Conservation (phyloP, 2,888 invertebrate genomes). For the Tetragonula carbonaria region DNA sequence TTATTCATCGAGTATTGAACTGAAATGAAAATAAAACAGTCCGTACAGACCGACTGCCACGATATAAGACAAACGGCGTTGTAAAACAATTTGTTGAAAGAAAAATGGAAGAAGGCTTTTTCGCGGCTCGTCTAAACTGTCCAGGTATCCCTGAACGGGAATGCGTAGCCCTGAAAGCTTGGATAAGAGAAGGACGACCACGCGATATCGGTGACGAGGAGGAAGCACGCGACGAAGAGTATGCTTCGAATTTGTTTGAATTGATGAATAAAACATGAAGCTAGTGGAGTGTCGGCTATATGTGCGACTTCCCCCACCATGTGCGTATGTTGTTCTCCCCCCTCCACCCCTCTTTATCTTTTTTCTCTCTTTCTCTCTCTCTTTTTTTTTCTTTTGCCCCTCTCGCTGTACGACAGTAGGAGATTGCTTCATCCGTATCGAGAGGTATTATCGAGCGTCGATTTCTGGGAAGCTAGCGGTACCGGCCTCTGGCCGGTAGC, state of each 20-base stretch:
- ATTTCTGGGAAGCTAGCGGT: conserved; percentile 81
- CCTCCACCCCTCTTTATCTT: conserved; percentile 24
- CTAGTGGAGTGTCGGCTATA: conserved; percentile 43
- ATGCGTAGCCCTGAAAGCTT: conserved; percentile 29
- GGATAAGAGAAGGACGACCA: conserved; percentile 19
- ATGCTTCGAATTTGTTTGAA: conserved; percentile 65
- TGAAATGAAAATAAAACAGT: no score
- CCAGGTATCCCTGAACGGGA: conserved; percentile 24
- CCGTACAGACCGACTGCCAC: no score
- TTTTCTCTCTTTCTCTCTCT: no score
- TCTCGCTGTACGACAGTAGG: conserved; percentile 63
- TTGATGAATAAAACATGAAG: conserved; percentile 68
- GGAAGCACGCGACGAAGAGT: conserved; percentile 58
- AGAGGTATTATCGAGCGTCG: conserved; percentile 73
- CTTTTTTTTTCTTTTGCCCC: conserved; percentile 28
- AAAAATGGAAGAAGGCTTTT: background rate
- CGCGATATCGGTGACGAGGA: conserved; percentile 50
- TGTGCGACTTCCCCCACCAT: conserved; percentile 38
- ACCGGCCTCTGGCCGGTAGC: conserved; percentile 65
- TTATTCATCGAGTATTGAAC: no score
- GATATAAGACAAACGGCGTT: no score
- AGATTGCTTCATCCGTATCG: conserved; percentile 76
- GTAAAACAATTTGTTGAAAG: no score
- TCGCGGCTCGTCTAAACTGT: background rate
- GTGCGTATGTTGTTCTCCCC: conserved; percentile 7